A percentile compares a stretch with the other conserved stretches of the same genome.
Evolutionary conservation across 2,888 invertebrate genomes (phyloP).

Genomic region (Ochlodes sylvanus): DNA sequence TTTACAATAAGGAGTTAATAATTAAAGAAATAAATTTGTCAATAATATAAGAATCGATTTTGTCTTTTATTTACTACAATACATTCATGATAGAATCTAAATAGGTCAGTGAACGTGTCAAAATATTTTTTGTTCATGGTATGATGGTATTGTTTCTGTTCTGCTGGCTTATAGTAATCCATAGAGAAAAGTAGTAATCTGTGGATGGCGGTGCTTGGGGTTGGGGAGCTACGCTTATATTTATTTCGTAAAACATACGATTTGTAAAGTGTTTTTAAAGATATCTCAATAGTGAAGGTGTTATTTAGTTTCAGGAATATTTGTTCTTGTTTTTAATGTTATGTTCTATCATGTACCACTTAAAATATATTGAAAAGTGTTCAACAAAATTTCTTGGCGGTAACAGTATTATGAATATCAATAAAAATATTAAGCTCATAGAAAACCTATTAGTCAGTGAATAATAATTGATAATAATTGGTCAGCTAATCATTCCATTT

Average conservation of each 20-base stretch:
- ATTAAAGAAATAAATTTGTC: no score
- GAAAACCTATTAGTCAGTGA: conserved; percentile 61
- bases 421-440: conserved; percentile 63
- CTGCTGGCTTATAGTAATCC: not conserved
- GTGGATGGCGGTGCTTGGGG: conserved; percentile 80
- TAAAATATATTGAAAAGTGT: conserved; percentile 25
- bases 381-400: conserved; percentile 61
- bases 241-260: conserved; percentile 65
- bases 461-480: conserved; percentile 30
- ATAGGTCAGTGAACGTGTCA: conserved; percentile 25
- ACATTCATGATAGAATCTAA: no score
- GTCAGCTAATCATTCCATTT: conserved; percentile 30
- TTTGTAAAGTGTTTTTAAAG: conserved; percentile 59
- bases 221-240: conserved; percentile 72
- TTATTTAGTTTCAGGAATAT: conserved; percentile 4
- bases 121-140: conserved; percentile 6
- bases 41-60: not conserved
- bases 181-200: conserved; percentile 48
- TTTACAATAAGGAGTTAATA: no score
- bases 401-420: conserved; percentile 68
- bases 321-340: conserved; percentile 40
- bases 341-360: conserved; percentile 46
- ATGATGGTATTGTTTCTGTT: conserved; percentile 46
- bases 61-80: not conserved
- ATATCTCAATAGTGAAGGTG: conserved; percentile 11